These are phyloP conservation scores for Tonatia bakeri DNA, from an alignment of 2,113 vertebrate genomes.

Conservation along the genomic window DNA sequence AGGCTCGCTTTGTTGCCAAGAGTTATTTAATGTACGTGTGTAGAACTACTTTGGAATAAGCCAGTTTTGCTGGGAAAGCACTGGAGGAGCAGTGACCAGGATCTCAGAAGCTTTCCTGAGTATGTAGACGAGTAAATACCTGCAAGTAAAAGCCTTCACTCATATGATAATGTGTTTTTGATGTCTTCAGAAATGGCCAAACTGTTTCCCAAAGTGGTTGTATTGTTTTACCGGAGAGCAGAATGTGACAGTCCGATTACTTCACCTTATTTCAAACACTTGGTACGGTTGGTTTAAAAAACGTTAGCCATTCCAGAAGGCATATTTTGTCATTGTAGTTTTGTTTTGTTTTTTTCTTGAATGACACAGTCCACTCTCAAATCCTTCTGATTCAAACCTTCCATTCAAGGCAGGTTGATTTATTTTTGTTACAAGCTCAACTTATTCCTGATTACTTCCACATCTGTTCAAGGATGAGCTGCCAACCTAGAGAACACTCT, in stretches of 20 bases:
- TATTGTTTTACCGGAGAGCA: neutral
- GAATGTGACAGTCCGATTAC: neutral
- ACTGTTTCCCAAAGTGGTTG: too few relatives aligned
- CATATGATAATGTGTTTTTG: too few relatives aligned
- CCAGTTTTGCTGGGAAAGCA: neutral
- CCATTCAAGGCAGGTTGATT: neutral
- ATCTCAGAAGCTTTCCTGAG: neutral
- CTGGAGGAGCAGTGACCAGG: neutral
- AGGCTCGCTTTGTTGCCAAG: neutral
- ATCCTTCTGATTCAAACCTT: neutral
- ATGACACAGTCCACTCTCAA: neutral
- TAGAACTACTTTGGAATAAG: neutral
- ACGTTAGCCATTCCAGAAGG: neutral
- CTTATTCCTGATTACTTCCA: neutral
- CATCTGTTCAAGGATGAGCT: neutral
- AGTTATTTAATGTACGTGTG: neutral
- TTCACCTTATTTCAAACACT: neutral
- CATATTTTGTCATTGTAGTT: neutral
- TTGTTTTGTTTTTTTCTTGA: neutral
- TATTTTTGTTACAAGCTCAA: neutral
- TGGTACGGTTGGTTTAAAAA: neutral
- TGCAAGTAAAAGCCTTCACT: too few relatives aligned
- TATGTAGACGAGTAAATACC: too few relatives aligned
- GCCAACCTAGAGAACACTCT: neutral
- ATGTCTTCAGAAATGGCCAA: too few relatives aligned